phyloP scores from a whole-genome alignment of 2,888 invertebrate species.

The Phyllotreta striolata region DNA sequence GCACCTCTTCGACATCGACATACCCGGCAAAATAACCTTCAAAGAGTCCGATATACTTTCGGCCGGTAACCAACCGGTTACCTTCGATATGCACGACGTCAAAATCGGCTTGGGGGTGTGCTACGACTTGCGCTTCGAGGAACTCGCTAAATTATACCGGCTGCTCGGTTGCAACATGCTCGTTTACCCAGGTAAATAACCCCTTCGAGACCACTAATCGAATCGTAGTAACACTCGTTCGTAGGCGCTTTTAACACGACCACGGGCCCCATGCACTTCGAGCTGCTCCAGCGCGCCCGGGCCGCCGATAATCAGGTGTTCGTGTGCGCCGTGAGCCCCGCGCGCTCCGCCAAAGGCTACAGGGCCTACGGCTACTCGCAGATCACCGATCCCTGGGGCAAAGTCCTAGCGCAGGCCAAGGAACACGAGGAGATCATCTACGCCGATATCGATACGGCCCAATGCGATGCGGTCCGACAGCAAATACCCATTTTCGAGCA shows the following conservation, averaged over 20 bases:
- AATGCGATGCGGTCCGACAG: slow-evolving; percentile 77
- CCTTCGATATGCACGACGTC: slow-evolving; percentile 73
- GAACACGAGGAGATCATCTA: slow-evolving; percentile 75
- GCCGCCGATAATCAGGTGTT: slow-evolving; percentile 91
- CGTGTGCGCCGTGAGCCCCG: slow-evolving; percentile 85
- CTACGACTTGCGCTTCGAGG: slow-evolving; percentile 92
- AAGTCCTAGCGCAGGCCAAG: slow-evolving; percentile 74
- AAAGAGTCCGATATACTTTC: slow-evolving; percentile 87
- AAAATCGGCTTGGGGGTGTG: slow-evolving; percentile 93
- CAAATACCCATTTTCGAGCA: slow-evolving; percentile 80
- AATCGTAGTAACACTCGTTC: slow-evolving; percentile 8
- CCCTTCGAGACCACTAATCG: background rate
- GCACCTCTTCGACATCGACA: slow-evolving; percentile 95
- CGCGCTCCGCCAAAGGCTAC: slow-evolving; percentile 79
- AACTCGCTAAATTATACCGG: slow-evolving; percentile 81
- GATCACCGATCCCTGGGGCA: slow-evolving; percentile 85
- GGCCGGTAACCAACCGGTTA: slow-evolving; percentile 77
- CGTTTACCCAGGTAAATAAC: slow-evolving; percentile 78
- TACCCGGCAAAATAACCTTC: slow-evolving; percentile 91
- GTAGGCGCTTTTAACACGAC: slow-evolving; percentile 89
- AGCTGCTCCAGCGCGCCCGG: slow-evolving; percentile 79
- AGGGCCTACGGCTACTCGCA: slow-evolving; percentile 90
- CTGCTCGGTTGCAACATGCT: slow-evolving; percentile 80
- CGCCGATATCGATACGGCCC: slow-evolving; percentile 77
- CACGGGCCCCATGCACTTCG: slow-evolving; percentile 95